Conservation (phyloP, 2,888 invertebrate genomes). For the Thecocarcelia acutangulata region DNA sequence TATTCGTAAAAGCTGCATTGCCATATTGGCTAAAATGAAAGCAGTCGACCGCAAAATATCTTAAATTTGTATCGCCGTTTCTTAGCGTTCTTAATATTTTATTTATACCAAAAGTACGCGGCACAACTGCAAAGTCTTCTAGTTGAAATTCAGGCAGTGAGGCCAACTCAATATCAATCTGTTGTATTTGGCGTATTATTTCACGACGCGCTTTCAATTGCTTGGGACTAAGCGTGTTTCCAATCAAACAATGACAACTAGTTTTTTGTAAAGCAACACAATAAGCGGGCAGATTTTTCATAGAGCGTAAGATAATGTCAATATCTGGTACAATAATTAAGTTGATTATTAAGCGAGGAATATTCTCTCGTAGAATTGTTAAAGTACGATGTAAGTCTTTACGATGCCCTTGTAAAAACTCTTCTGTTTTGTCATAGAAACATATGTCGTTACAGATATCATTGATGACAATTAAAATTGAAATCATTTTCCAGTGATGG, state of each 20-base stretch:
- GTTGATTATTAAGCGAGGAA: slow-evolving; percentile 82
- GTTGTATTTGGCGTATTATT: slow-evolving; percentile 80
- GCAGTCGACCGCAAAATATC: slow-evolving; percentile 83
- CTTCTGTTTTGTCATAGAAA: slow-evolving; percentile 79
- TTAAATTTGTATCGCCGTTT: slow-evolving; percentile 81
- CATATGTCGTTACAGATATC: slow-evolving; percentile 84
- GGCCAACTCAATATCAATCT: slow-evolving; percentile 82
- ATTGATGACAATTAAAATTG: slow-evolving; percentile 84
- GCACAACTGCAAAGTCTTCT: slow-evolving; percentile 83
- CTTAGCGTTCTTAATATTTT: slow-evolving; percentile 76
- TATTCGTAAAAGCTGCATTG: slow-evolving; percentile 82
- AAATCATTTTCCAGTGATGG: slow-evolving; percentile 85
- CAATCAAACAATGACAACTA: slow-evolving; percentile 75
- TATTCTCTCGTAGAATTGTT: slow-evolving; percentile 82
- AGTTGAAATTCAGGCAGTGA: slow-evolving; percentile 77
- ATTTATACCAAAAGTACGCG: slow-evolving; percentile 80
- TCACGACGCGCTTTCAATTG: slow-evolving; percentile 55
- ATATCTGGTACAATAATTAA: slow-evolving; percentile 75
- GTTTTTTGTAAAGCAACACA: slow-evolving; percentile 71
- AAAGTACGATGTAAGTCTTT: slow-evolving; percentile 82
- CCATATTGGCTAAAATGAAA: slow-evolving; percentile 85
- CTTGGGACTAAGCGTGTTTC: slow-evolving; percentile 68
- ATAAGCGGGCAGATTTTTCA: slow-evolving; percentile 71
- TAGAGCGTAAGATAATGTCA: slow-evolving; percentile 55
- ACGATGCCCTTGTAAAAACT: slow-evolving; percentile 81